Evolutionary conservation across 2,113 vertebrate genomes (phyloP).

Genomic region (Hydrochoerus hydrochaeris): DNA sequence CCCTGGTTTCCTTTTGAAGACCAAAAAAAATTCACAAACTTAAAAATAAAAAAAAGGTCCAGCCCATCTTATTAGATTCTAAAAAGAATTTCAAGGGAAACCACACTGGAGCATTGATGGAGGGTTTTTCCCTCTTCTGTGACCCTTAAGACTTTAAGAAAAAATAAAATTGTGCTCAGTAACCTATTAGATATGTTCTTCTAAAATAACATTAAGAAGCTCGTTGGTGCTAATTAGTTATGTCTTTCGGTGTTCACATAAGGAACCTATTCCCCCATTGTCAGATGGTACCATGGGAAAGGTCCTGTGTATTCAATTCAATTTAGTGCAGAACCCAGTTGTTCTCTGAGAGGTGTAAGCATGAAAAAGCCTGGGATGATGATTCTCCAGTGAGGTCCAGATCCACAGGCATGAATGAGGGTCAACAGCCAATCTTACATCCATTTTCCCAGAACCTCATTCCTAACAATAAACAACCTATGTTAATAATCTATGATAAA

Average conservation of each 20-base stretch:
- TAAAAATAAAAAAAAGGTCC: background rate
- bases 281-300: background rate
- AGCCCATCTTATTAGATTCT: background rate
- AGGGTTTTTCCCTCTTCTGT: background rate
- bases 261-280: background rate
- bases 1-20: background rate
- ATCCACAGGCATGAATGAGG: rapidly evolving
- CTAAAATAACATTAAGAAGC: background rate
- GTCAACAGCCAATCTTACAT: background rate
- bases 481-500: background rate
- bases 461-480: background rate
- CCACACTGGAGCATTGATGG: background rate
- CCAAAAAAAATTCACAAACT: too few species aligned
- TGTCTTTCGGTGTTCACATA: background rate
- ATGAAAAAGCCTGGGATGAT: background rate
- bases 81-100: background rate
- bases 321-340: background rate
- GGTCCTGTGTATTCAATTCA: background rate
- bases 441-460: background rate
- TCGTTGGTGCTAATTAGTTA: background rate
- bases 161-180: background rate
- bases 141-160: background rate
- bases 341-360: background rate
- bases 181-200: background rate
- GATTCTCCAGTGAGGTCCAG: too few species aligned